Base-by-base conservation (phyloP, 2,888 invertebrate species). In the Operophtera brumata region DNA sequence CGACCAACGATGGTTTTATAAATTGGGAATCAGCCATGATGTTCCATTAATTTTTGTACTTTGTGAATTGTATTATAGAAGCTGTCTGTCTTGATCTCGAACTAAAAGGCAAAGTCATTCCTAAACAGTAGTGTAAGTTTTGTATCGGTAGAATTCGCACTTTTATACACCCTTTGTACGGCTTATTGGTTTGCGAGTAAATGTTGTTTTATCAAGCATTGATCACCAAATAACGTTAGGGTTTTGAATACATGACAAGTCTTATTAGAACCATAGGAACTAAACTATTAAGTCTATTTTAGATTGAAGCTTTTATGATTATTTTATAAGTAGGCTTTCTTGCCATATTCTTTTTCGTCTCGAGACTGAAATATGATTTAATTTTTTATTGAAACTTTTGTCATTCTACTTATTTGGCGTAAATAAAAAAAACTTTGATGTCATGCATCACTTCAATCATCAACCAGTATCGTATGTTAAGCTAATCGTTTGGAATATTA, bases 91-190 rank as follows among this genome's bases (percentile, higher is more conserved):
- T 55, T 62, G 49, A 61, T 65, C 65, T 66, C 61, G 51, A 48
- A 57, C 47, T 43, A 45, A n/a, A 32, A 48, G 54, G 54, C 47
- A 49, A 57, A 57, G 12, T 41, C 57, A 59, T 61, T 61, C 61
- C 59, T 59, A 52, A 48, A 57, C 25, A 47, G 28, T 60, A 60
- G 55, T 26, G 11, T 59, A 69, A 64, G 64, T 65, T 68, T 69
- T 69, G 50, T 69, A 70, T 61, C 40, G 28, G 54, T 75, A 74
- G 69, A 63, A 61, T 75, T 75, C 69, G 63, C 71, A 74, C 67
- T 74, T 76, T 75, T 75, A 66, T 73, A 76, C 63, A 37, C 4
- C 10, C 2, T 51, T 46, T 47, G 13, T 12, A 28, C 6, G 11
- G 11, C 14, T 36, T 35, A 45, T 37, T 46, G 13, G 39, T 46